Percentiles rank a stretch among this genome's conserved stretches.
These are phyloP conservation scores for Decapterus maruadsi DNA, from an alignment of 2,797 vertebrate genomes.

Conservation along the genomic window DNA sequence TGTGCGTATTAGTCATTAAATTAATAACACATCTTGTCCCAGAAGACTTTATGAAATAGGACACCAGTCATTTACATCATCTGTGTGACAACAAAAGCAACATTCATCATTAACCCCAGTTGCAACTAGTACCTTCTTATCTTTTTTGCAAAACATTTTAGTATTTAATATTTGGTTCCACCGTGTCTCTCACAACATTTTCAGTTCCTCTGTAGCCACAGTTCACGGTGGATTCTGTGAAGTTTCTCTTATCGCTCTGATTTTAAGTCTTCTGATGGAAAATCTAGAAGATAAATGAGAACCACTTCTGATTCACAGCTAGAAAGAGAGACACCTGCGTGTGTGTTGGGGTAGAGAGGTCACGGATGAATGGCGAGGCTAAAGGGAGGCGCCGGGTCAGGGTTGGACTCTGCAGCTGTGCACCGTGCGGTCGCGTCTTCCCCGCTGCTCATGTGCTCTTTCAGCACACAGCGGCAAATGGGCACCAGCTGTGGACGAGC, in stretches of 20 bases:
- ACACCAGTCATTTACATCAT: too few relatives aligned
- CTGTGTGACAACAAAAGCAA: too few relatives aligned
- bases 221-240: not conserved
- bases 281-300: not conserved
- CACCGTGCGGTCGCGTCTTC: not conserved
- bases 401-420: slow-evolving; percentile 19
- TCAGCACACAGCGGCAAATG: slow-evolving; percentile 6
- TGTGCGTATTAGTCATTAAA: too few relatives aligned
- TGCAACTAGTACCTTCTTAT: not conserved
- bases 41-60: too few relatives aligned
- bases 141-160: too few relatives aligned
- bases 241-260: not conserved
- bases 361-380: not conserved
- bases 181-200: not conserved
- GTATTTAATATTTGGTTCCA: not conserved
- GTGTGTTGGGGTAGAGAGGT: not conserved
- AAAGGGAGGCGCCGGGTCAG: not conserved
- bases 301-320: not conserved
- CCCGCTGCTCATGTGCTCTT: slow-evolving; percentile 25
- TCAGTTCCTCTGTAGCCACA: not conserved
- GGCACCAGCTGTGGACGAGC: slow-evolving; percentile 30
- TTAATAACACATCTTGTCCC: too few relatives aligned
- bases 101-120: too few relatives aligned
- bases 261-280: not conserved
- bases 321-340: slow-evolving; percentile 8